phyloP scores from a whole-genome alignment of 2,888 invertebrate genomes.

The Andrena hattorfiana region DNA sequence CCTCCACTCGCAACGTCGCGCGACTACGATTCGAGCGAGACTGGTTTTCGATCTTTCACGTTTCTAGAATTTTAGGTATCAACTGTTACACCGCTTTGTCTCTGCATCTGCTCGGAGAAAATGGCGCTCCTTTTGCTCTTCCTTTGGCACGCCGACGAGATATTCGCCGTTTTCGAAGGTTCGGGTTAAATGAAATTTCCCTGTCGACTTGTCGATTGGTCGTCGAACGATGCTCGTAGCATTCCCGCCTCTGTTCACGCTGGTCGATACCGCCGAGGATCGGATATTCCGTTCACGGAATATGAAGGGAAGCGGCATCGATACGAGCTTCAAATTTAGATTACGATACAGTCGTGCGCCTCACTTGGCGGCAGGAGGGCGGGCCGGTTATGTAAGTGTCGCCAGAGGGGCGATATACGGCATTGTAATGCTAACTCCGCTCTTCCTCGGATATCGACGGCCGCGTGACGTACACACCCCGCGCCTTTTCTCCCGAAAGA shows the following conservation, averaged over 20 bases:
- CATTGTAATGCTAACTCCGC: neutral
- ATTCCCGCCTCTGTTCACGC: constrained; percentile 16
- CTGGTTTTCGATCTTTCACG: neutral
- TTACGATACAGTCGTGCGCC: constrained; percentile 44
- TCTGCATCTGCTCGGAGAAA: neutral
- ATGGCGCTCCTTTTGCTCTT: neutral
- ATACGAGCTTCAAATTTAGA: constrained; percentile 60
- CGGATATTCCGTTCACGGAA: constrained; percentile 64
- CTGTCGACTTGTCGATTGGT: constrained; percentile 12
- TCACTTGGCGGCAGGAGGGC: constrained; percentile 38
- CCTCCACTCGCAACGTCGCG: neutral
- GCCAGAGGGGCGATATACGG: constrained; percentile 14
- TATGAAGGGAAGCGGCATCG: constrained; percentile 37
- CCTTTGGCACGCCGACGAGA: neutral
- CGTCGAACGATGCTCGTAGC: constrained; percentile 11
- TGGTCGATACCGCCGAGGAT: constrained; percentile 18
- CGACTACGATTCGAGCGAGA: neutral
- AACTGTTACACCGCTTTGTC: neutral
- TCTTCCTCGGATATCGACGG: constrained; percentile 10
- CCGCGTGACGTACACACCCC: neutral
- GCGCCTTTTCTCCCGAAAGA: neutral
- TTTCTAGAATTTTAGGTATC: neutral
- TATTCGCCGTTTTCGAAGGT: neutral
- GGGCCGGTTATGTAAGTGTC: constrained; percentile 42
- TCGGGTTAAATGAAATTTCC: constrained; percentile 11